A percentile compares a stretch with the other conserved stretches of the same genome.
Conservation (phyloP, 2,888 invertebrate species). For the Tinea semifulvella region DNA sequence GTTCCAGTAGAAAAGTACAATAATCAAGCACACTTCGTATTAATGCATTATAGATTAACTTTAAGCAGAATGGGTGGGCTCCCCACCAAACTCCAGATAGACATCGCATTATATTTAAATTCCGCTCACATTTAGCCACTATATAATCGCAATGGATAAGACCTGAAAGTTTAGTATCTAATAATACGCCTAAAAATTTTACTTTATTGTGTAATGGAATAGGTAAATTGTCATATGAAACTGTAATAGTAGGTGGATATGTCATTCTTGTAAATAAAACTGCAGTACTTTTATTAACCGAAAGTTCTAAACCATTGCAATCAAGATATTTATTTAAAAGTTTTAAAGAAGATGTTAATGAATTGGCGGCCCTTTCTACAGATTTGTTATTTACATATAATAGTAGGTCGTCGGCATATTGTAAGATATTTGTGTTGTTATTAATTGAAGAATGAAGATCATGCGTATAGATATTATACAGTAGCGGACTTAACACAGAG, state of each 20-base stretch:
- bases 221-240: background rate
- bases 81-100: conserved; percentile 15
- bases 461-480: conserved; percentile 17
- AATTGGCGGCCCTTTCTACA: background rate
- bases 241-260: conserved; percentile 13
- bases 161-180: conserved; percentile 19
- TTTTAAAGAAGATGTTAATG: conserved; percentile 10
- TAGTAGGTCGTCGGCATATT: conserved; percentile 23
- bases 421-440: conserved; percentile 18
- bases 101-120: conserved; percentile 18
- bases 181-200: conserved; percentile 21
- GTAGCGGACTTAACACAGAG: conserved; percentile 21
- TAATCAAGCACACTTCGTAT: background rate
- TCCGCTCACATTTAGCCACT: conserved; percentile 19
- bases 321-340: conserved; percentile 13
- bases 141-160: conserved; percentile 17
- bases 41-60: background rate
- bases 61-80: background rate
- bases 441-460: conserved; percentile 2
- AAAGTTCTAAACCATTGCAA: conserved; percentile 19
- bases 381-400: background rate
- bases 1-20: background rate
- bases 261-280: conserved; percentile 19
- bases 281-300: conserved; percentile 17
- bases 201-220: conserved; percentile 2